A percentile compares a stretch with the other conserved stretches of the same genome.
Evolutionary conservation across 2,113 vertebrate genomes (phyloP).

Genomic region (Ivindomyrus marchei): DNA sequence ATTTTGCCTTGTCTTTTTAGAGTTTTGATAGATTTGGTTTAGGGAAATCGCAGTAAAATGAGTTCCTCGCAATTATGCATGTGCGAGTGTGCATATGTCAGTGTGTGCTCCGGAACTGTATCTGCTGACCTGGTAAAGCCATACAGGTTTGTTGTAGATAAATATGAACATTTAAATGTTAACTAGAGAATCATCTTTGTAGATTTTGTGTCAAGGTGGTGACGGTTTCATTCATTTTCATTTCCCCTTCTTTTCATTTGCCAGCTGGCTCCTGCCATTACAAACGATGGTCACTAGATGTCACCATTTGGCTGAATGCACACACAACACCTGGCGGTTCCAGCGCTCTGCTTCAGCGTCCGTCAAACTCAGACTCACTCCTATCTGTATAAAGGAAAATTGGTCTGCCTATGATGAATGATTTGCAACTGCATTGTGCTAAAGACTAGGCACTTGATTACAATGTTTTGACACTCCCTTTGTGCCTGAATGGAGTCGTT

Average conservation of each 20-base stretch:
- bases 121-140: not conserved
- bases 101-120: not conserved
- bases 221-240: not conserved
- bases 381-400: not conserved
- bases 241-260: not conserved
- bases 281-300: slow-evolving; percentile 27
- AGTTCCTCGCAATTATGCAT: not conserved
- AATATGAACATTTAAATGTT: not conserved
- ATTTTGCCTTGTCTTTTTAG: not conserved
- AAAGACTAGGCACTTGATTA: not conserved
- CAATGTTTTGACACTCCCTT: not conserved
- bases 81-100: not conserved
- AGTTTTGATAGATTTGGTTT: not conserved
- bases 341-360: not conserved
- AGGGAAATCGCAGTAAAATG: not conserved
- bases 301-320: slow-evolving; percentile 25
- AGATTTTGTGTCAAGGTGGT: not conserved
- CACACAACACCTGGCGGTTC: not conserved
- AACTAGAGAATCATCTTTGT: not conserved
- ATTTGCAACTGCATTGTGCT: not conserved
- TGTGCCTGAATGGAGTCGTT: not conserved
- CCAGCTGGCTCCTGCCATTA: not conserved
- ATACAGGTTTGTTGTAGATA: not conserved
- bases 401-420: not conserved
- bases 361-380: not conserved